phyloP scores from a whole-genome alignment of 2,113 vertebrate species.

The Festucalex cinctus region DNA sequence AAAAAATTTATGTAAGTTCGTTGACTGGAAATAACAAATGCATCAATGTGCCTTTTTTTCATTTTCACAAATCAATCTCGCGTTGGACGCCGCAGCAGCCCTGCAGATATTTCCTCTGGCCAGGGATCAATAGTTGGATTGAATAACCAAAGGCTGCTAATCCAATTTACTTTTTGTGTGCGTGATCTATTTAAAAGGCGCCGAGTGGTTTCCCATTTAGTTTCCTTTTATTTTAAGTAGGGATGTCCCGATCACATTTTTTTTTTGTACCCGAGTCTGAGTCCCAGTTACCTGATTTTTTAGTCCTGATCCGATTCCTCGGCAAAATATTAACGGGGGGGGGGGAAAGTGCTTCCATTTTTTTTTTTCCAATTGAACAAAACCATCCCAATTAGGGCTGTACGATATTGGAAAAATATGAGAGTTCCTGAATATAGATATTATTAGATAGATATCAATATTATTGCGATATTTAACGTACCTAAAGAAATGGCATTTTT shows the following conservation, averaged over 20 bases:
- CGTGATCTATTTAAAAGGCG: slow-evolving; percentile 26
- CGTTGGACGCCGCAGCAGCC: slow-evolving; percentile 44
- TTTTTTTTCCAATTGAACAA: no score
- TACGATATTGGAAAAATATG: no score
- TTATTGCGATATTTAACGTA: no score
- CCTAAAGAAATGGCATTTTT: no score
- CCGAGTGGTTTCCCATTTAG: slow-evolving; percentile 28
- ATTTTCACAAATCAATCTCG: slow-evolving; percentile 51
- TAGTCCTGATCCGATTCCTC: no score
- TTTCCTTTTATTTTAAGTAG: slow-evolving; percentile 45
- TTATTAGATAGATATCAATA: no score
- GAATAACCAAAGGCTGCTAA: slow-evolving; percentile 61
- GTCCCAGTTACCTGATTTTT: no score
- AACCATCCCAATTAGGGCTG: no score
- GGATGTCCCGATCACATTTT: slow-evolving; percentile 16
- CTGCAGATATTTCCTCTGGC: slow-evolving; percentile 45
- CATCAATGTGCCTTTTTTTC: slow-evolving; percentile 25
- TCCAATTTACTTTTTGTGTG: slow-evolving; percentile 57
- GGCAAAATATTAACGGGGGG: no score
- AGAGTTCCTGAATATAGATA: no score
- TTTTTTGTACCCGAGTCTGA: no score
- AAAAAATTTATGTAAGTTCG: slow-evolving; percentile 17
- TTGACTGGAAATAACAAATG: slow-evolving; percentile 36
- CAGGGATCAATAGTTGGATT: slow-evolving; percentile 59
- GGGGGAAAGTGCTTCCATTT: no score